These are phyloP conservation scores for Brachionus koreanus DNA, from an alignment of 1,140 invertebrate species.

Conservation along the genomic window DNA sequence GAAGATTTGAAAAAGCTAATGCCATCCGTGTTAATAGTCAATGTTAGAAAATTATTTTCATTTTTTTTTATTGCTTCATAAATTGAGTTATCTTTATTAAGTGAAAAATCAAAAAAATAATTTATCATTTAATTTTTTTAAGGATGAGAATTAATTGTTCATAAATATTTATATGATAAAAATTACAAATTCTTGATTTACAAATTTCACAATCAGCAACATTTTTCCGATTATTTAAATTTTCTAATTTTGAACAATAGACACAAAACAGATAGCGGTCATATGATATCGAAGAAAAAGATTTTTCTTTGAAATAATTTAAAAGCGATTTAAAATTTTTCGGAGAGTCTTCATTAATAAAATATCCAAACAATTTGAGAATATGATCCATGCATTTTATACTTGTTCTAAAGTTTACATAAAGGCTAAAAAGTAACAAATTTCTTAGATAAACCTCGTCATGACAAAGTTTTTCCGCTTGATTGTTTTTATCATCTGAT, in stretches of 20 bases:
- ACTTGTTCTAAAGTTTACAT: not conserved
- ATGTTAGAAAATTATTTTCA: not conserved
- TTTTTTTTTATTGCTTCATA: too few relatives aligned
- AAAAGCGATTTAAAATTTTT: not conserved
- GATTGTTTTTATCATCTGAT: not conserved
- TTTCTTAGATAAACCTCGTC: not conserved
- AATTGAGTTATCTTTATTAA: too few relatives aligned
- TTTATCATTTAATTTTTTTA: too few relatives aligned
- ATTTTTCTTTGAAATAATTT: not conserved
- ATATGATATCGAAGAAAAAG: not conserved
- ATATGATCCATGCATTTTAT: not conserved
- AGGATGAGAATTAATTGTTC: not conserved
- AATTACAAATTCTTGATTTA: not conserved
- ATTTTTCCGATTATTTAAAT: not conserved
- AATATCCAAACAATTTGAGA: not conserved
- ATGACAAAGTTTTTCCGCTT: not conserved
- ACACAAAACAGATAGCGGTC: not conserved
- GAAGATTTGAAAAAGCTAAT: not conserved
- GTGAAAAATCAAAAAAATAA: too few relatives aligned
- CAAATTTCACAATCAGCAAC: not conserved
- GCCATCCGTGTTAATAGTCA: not conserved
- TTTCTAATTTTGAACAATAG: not conserved
- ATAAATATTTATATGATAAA: not conserved
- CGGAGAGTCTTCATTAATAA: not conserved
- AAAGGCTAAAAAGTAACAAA: not conserved